Conservation (phyloP, 2,113 vertebrate genomes). For the Stegastes partitus region DNA sequence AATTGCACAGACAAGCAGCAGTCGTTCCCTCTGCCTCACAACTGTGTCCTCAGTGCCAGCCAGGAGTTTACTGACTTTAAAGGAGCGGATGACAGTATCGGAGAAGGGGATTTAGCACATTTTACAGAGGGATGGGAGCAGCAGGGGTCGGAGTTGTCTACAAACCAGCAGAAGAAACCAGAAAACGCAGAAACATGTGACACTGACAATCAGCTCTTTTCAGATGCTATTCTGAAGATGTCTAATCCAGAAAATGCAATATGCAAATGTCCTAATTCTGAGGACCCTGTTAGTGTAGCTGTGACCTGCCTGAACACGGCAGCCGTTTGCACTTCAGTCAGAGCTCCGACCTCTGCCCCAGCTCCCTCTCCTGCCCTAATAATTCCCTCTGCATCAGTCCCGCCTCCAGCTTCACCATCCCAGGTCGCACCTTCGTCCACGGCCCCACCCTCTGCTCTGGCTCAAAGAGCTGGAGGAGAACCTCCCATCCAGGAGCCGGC, state of each 20-base stretch:
- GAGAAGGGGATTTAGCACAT: slow-evolving; percentile 85
- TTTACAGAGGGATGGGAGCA: slow-evolving; percentile 69
- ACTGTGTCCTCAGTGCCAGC: slow-evolving; percentile 75
- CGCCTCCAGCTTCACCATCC: slow-evolving; percentile 37
- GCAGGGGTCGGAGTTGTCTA: slow-evolving; percentile 15
- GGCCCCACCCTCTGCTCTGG: slow-evolving; percentile 26
- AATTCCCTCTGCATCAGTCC: slow-evolving; percentile 26
- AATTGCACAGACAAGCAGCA: slow-evolving; percentile 58
- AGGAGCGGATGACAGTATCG: slow-evolving; percentile 87
- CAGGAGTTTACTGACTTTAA: slow-evolving; percentile 96
- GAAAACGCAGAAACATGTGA: slow-evolving; percentile 31
- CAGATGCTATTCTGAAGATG: slow-evolving; percentile 28
- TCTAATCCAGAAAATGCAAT: slow-evolving; percentile 33
- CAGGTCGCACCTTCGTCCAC: slow-evolving; percentile 4
- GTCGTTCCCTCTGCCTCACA: slow-evolving; percentile 39
- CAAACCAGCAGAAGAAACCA: slow-evolving; percentile 22
- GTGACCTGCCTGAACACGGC: slow-evolving; percentile 30
- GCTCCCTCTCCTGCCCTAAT: slow-evolving; percentile 6
- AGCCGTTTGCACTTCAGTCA: slow-evolving; percentile 53
- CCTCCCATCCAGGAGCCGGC: slow-evolving; percentile 76
- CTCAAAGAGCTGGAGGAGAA: slow-evolving; percentile 72
- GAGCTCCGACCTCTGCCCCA: slow-evolving; percentile 1
- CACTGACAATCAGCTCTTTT: slow-evolving; percentile 28
- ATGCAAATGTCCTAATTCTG: slow-evolving; percentile 54
- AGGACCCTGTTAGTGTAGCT: slow-evolving; percentile 24